Evolutionary conservation across 1,140 invertebrate species (phyloP).

Genomic region (Rhopalosiphum maidis): DNA sequence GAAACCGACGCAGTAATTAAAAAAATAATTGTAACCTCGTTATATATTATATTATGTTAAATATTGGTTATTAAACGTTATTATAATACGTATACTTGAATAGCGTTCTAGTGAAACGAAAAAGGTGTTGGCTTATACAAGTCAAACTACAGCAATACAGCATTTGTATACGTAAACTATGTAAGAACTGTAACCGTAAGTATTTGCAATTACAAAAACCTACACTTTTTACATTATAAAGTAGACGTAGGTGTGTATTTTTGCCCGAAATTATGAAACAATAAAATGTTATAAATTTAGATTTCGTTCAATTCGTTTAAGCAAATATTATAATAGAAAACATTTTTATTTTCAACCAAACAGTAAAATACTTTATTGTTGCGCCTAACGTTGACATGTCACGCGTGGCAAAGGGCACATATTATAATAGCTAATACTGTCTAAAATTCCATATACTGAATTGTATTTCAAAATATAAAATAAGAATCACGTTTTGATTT

Average conservation of each 20-base stretch:
- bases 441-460: neutral
- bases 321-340: neutral
- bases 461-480: neutral
- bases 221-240: neutral
- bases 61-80: neutral
- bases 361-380: neutral
- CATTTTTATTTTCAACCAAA: neutral
- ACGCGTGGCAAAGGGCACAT: neutral
- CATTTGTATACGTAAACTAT: no score
- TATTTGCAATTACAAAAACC: no score
- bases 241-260: neutral
- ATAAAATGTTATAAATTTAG: neutral
- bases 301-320: neutral
- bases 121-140: neutral
- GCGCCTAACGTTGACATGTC: no score
- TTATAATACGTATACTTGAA: neutral
- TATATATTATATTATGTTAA: neutral
- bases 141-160: neutral
- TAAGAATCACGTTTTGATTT: neutral
- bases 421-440: neutral
- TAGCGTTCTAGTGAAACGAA: neutral
- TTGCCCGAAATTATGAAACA: neutral
- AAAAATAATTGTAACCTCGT: neutral
- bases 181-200: no score
- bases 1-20: neutral